Evolutionary conservation across 2,888 invertebrate genomes (phyloP), one percentile per base, ranked within the genome.

Genomic region (Agrochola litura): DNA sequence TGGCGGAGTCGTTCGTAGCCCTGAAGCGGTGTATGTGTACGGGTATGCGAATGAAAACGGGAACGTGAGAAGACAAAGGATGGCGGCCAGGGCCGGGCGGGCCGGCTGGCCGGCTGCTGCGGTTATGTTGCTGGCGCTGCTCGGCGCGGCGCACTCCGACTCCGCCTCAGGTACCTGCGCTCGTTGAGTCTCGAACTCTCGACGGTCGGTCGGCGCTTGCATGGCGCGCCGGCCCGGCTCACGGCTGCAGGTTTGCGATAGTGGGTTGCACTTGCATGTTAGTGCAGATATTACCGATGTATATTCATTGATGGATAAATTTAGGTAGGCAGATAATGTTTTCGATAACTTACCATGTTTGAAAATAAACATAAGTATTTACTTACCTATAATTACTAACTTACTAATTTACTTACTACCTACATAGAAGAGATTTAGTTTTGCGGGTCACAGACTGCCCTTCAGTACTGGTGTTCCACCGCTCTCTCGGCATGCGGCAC

Each of bases 71-170:
- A 80, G 65, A 84, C 85, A 85, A 83, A 82, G 82, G 81, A 86
- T 84, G 89, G 78, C 49, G 76, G 70, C 65, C 65, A 67, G 60
- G 49, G 70, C 79, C 80, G 78, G 73, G 58, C 58, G 71, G 82
- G 71, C 81, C 78, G 82, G 79, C 46, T 64, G 71, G 84, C 81
- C 72, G 81, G 79, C 82, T 65, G 85, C 76, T 77, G 82, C 80
- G 69, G 86, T 84, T 58, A 85, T 86, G 68, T 82, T 85, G 83
- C 80, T 83, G 78, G 86, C 79, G 78, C 56, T 85, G 68, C 73
- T 81, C 68, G 76, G 81, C 58, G 63, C 74, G n/a, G 41, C 87
- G 76, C 74, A n/a, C 60, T 41, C 75, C 30, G 73, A 37, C 52
- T 66, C 52, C 14, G 43, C 61, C 37, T 43, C 84, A 84, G 84